Conservation (phyloP, 2,113 vertebrate species). For the Megaleporinus macrocephalus region DNA sequence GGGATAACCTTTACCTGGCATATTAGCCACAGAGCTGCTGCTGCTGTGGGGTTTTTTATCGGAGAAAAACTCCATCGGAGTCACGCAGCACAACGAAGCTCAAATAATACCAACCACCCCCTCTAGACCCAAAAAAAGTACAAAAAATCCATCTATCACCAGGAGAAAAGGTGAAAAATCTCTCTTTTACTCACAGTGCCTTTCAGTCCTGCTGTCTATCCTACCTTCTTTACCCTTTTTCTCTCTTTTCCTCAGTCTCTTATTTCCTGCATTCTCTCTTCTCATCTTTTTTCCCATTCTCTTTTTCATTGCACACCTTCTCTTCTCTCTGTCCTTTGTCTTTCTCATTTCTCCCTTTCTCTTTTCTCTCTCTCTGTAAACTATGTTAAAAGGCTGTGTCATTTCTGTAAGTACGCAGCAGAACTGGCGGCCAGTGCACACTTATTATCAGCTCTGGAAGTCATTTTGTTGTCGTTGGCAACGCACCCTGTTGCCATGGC, state of each 20-base stretch:
- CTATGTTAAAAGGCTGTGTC: neutral
- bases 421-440: neutral
- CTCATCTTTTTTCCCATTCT: neutral
- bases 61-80: conserved; percentile 13
- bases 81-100: conserved; percentile 24
- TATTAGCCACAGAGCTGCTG: conserved; percentile 11
- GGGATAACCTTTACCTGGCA: conserved; percentile 47
- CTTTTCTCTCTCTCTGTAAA: neutral
- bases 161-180: neutral
- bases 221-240: neutral
- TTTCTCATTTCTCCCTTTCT: neutral
- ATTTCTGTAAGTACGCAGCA: neutral
- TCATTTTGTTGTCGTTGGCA: neutral
- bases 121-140: neutral
- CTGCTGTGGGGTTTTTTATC: conserved; percentile 10
- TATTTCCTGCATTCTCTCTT: neutral
- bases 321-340: neutral
- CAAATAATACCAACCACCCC: neutral
- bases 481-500: neutral
- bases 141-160: neutral
- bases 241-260: too few relatives aligned
- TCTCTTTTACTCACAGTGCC: neutral
- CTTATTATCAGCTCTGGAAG: conserved; percentile 12
- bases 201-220: neutral
- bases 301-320: neutral